phyloP scores from a whole-genome alignment of 92 coral and sea anemone genomes.

The Palythoa grandiflora region DNA sequence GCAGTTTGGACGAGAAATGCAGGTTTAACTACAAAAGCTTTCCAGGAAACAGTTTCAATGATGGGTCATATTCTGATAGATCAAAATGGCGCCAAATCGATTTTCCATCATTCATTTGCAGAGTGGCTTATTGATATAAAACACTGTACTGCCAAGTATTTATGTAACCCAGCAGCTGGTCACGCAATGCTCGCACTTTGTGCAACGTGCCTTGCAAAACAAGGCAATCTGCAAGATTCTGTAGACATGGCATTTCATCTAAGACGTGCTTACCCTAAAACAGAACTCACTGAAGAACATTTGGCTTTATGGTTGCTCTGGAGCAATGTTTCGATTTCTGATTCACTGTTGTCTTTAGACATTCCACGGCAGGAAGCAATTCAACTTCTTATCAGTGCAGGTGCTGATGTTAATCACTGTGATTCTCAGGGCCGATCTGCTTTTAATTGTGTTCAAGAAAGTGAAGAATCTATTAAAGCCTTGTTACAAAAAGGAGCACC shows the following conservation, averaged over 20 bases:
- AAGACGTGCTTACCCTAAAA: constrained; percentile 87
- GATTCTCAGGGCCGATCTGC: constrained; percentile 63
- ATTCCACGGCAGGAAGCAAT: constrained; percentile 75
- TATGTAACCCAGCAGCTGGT: constrained; percentile 90
- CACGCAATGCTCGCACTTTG: constrained; percentile 98
- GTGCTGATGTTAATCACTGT: constrained; percentile 70
- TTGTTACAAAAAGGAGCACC: constrained; percentile 78
- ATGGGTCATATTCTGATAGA: constrained; percentile 75
- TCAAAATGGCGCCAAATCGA: constrained; percentile 74
- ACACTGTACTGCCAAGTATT: constrained; percentile 92
- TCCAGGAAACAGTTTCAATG: constrained; percentile 68
- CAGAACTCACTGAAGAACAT: constrained; percentile 77
- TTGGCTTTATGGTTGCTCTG: constrained; percentile 94
- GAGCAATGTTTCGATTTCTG: constrained; percentile 87
- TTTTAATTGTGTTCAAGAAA: constrained; percentile 69
- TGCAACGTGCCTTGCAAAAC: constrained; percentile 86
- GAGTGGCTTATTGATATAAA: constrained; percentile 98
- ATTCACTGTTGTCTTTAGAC: constrained; percentile 75
- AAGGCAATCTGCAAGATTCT: constrained; percentile 74
- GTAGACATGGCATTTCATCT: constrained; percentile 91
- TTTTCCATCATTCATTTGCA: constrained; percentile 94
- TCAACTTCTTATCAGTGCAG: constrained; percentile 80
- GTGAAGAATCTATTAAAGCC: constrained; percentile 73
- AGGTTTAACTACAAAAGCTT: constrained; percentile 62
- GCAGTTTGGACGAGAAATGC: constrained; percentile 87